Evolutionary conservation across 2,888 invertebrate genomes (phyloP).

Genomic region (Boloria selene): DNA sequence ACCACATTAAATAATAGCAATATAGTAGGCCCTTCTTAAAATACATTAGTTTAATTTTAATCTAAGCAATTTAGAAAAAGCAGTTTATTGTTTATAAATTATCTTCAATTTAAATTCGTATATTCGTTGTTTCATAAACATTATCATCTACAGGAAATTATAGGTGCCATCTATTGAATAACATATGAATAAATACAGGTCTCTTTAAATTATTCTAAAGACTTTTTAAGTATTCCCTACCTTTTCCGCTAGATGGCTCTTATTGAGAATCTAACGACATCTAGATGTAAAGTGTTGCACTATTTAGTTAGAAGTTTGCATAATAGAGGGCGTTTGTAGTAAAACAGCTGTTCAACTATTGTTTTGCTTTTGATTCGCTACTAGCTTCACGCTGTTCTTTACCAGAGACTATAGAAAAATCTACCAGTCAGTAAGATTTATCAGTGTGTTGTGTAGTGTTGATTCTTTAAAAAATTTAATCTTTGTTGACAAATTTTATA

Average conservation of each 20-base stretch:
- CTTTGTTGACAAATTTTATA: constrained; percentile 54
- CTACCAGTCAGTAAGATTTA: constrained; percentile 52
- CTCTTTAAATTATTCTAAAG: not conserved
- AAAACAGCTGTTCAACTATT: constrained; percentile 41
- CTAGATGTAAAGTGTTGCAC: constrained; percentile 12
- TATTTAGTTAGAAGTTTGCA: not conserved
- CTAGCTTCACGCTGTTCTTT: constrained; percentile 59
- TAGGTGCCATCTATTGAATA: not conserved
- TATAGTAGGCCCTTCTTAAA: too few species aligned
- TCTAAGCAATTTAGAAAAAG: too few species aligned
- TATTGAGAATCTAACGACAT: constrained; percentile 20
- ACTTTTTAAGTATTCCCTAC: not conserved
- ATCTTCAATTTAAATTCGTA: too few species aligned
- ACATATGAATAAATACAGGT: not conserved
- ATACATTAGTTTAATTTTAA: too few species aligned
- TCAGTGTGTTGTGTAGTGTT: constrained; percentile 56
- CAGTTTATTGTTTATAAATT: too few species aligned
- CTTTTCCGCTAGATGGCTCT: not conserved
- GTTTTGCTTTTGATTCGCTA: constrained; percentile 57
- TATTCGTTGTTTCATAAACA: too few species aligned
- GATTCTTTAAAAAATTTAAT: constrained; percentile 49
- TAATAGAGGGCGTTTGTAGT: constrained; percentile 24
- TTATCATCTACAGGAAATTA: too few species aligned
- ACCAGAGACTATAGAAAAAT: constrained; percentile 49
- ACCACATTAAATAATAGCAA: too few species aligned